Percentiles rank a stretch among this genome's conserved stretches.
Evolutionary conservation across 2,797 vertebrate species (phyloP).

Genomic region (Cyprinella venusta): DNA sequence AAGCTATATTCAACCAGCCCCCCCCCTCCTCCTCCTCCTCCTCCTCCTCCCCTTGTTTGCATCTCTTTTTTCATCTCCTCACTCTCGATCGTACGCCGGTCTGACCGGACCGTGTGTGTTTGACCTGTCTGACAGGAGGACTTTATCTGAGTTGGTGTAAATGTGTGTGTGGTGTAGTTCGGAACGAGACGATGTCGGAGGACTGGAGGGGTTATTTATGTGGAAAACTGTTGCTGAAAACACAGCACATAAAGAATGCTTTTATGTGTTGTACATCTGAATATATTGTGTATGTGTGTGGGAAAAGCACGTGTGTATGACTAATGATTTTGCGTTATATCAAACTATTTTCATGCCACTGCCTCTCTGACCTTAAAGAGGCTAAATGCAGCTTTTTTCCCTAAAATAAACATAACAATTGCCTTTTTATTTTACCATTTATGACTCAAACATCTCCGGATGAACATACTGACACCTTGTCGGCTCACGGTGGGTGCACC

Average conservation of each 20-base stretch:
- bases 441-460: too few species aligned
- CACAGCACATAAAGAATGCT: background rate
- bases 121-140: background rate
- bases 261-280: background rate
- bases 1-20: slow-evolving; percentile 66
- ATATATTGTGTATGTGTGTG: background rate
- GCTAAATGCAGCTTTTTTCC: too few species aligned
- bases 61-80: background rate
- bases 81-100: background rate
- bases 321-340: slow-evolving; percentile 5
- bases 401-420: too few species aligned
- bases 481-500: too few species aligned
- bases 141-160: slow-evolving; percentile 4
- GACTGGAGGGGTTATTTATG: background rate
- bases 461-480: too few species aligned
- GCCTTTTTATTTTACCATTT: too few species aligned
- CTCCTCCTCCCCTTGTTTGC: slow-evolving; percentile 22
- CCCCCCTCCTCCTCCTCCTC: background rate
- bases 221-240: background rate
- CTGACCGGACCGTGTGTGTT: background rate
- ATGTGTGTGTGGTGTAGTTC: slow-evolving; percentile 48
- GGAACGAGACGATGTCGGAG: slow-evolving; percentile 53
- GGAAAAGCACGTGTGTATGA: background rate
- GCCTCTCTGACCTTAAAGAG: background rate
- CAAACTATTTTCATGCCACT: background rate